phyloP scores from a whole-genome alignment of 2,888 invertebrate genomes.

The Ceramica pisi region DNA sequence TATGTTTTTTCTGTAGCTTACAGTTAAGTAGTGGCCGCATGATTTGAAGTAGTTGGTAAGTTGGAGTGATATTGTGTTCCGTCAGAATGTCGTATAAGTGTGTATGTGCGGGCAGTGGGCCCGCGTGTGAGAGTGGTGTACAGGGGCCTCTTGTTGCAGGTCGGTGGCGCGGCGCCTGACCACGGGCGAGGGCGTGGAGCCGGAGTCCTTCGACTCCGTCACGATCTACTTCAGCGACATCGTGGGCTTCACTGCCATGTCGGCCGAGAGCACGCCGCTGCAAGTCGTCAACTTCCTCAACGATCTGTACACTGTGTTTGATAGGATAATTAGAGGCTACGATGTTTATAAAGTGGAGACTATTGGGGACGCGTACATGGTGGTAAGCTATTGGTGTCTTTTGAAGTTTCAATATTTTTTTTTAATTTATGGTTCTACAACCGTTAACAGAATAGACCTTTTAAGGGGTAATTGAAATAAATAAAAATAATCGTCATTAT shows the following conservation, averaged over 20 bases:
- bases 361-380: constrained; percentile 95
- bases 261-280: constrained; percentile 97
- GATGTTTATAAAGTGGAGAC: constrained; percentile 99
- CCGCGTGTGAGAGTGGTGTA: constrained; percentile 18
- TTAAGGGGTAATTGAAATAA: too few relatives aligned
- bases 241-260: constrained; percentile 98
- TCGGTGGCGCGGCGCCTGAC: constrained; percentile 97
- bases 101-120: background rate
- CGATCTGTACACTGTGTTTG: constrained; percentile 99
- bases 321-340: constrained; percentile 98
- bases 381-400: constrained; percentile 84
- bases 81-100: constrained; percentile 18
- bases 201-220: constrained; percentile 97
- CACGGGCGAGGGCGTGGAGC: constrained; percentile 96
- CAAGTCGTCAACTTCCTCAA: constrained; percentile 99
- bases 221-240: constrained; percentile 99
- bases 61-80: constrained; percentile 35
- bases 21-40: constrained; percentile 50
- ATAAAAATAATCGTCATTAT: too few relatives aligned
- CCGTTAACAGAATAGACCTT: too few relatives aligned
- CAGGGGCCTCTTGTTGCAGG: constrained; percentile 87
- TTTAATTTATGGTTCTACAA: background rate
- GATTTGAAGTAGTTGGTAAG: constrained; percentile 51
- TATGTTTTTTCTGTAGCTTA: constrained; percentile 41
- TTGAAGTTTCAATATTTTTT: background rate